These are phyloP conservation scores for Pyrocephalus nanus DNA, from an alignment of 2,797 vertebrate genomes.

Conservation along the genomic window DNA sequence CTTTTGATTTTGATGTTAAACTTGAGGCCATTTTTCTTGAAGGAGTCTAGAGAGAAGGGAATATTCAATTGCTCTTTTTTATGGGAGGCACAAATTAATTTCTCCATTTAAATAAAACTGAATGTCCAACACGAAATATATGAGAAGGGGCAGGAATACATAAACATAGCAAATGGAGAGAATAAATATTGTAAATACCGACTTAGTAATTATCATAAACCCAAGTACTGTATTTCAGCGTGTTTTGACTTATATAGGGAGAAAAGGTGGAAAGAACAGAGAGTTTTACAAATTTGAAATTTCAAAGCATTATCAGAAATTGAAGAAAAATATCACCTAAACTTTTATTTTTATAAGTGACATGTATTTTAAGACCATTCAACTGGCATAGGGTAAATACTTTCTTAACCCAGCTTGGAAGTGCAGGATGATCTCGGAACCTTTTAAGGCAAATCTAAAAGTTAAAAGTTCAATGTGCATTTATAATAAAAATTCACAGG, in stretches of 20 bases:
- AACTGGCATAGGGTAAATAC: neutral
- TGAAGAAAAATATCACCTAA: neutral
- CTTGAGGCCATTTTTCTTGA: neutral
- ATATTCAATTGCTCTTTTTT: neutral
- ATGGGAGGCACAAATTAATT: neutral
- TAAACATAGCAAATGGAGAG: neutral
- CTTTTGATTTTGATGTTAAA: neutral
- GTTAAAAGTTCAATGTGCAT: neutral
- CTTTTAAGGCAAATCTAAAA: neutral
- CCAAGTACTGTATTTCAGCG: neutral
- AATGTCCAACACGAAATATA: neutral
- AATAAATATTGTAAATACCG: neutral
- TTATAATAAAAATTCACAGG: neutral
- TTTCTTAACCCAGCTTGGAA: neutral
- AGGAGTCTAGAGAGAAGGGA: slow-evolving; percentile 45
- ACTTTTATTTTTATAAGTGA: neutral
- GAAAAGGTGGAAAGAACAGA: neutral
- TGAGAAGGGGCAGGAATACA: neutral
- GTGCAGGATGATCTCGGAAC: neutral
- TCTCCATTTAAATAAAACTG: neutral
- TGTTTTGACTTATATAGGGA: neutral
- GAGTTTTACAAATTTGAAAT: neutral
- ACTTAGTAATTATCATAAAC: neutral
- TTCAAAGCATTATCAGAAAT: neutral
- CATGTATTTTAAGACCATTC: neutral